Evolutionary conservation across 1,140 invertebrate genomes (phyloP).

Genomic region (Ctenoplectra terminalis): DNA sequence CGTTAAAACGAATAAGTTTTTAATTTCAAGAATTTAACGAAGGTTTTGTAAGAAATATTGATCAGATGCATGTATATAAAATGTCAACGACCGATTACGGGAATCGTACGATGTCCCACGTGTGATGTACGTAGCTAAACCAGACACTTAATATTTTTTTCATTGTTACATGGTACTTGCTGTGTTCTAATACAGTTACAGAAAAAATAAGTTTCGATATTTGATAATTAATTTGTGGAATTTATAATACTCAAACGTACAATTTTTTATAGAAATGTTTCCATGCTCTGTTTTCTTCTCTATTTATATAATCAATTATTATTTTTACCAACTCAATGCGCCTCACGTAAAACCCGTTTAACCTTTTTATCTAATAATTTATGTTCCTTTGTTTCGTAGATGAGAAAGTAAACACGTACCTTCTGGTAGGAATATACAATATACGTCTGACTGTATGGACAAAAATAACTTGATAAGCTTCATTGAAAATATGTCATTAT

Average conservation of each 20-base stretch:
- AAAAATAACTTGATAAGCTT: constrained; percentile 36
- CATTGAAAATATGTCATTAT: constrained; percentile 35
- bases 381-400: not conserved
- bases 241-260: too few species aligned
- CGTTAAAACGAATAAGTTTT: too few species aligned
- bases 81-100: constrained; percentile 57
- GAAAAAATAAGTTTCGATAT: not conserved
- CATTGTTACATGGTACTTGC: not conserved
- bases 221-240: too few species aligned
- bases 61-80: constrained; percentile 28
- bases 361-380: not conserved
- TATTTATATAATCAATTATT: not conserved
- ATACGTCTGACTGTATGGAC: constrained; percentile 4
- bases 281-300: not conserved
- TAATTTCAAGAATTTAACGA: constrained; percentile 24
- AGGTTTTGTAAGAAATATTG: constrained; percentile 14
- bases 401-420: not conserved
- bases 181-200: not conserved
- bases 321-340: not conserved
- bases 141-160: not conserved
- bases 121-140: not conserved
- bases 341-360: not conserved
- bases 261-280: not conserved
- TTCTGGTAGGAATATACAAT: not conserved
- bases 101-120: not conserved